Evolutionary conservation across 2,113 vertebrate genomes (phyloP), one percentile per base, ranked within the genome.

Genomic region (Mystacornis crossleyi): DNA sequence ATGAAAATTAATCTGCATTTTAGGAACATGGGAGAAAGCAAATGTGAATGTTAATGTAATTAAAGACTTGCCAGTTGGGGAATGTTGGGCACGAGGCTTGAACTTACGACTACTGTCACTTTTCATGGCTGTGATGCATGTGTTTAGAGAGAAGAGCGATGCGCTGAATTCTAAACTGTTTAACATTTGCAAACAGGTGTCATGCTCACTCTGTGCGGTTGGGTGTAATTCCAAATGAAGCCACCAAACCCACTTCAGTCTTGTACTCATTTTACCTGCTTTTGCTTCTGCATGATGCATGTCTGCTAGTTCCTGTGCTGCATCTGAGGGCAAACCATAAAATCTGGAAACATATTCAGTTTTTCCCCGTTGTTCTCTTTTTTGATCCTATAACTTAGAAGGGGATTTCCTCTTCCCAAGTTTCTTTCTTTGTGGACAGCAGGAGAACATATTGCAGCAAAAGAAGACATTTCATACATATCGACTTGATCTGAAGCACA

Each of bases 21-120:
- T 79, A 79, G 73, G 72, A 95, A 81, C 53, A 79, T 15, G 40
- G 83, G 92, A 95, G 48, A 18, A 79, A 94, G 48, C 6, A 62
- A 92, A 89, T 89, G 53, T 74, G 86, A 94, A 90, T 93, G 83
- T 38, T 94, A 91, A 95, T 81, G 80, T 84, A 79, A 91, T 94
- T 93, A 95, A 85, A 81, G 67, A 10, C 48, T 84, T 94, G 65
- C 53, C 86, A 75, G 14, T 81, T 85, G 61, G 45, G 73, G 66
- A 72, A 93, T 29, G 53, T 25, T 79, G 31, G 55, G 40, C 34
- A 72, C 3, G 11, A 81, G 61, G 25, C 45, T 89, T 94, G 91
- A 93, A 71, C 89, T 92, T 81, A 55, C 0, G 3, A 81, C 69
- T 60, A 75, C 43, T 1, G 0, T 83, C 61, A 53, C 36, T 93